Evolutionary conservation across 2,888 invertebrate species (phyloP), one percentile per base, ranked within the genome.

Genomic region (Lordiphosa andalusiaca): DNA sequence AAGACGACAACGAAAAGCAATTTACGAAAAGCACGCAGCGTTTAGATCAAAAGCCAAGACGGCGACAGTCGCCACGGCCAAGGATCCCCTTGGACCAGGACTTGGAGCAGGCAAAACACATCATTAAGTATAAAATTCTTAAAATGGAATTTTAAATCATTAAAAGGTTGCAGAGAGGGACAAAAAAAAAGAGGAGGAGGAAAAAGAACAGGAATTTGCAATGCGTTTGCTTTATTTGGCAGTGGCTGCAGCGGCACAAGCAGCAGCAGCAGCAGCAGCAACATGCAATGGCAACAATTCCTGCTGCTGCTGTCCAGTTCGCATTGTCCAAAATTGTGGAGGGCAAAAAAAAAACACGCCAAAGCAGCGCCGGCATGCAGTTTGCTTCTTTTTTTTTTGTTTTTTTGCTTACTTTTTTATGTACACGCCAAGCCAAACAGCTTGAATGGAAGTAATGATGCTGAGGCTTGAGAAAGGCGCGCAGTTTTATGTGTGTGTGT

Each of bases 111-210:
- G 86, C 85, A 88, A 89, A 89, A 89, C 89, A 89, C 89, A 89
- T 89, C 89, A 89, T 89, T 89, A 89, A 89, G 88, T 89, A 89
- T 88, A 88, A 89, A 89, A 89, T 89, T 89, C 88, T 89, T 88
- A 88, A 89, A 89, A 89, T 89, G 89, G 89, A 89, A 89, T 89
- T 89, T 89, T 88, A 89, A 89, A 89, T 80, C 80, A 81, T 81
- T 81, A 81, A 81, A 67, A 77, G 73, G 73, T 71, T 69, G 67
- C 57, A 69, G 71, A 48, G 65, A 55, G 53, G 38, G 65, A 69
- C 62, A 55, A 57, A 63, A 63, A 62, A n/a, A n/a, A n/a, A n/a
- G n/a, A n/a, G n/a, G n/a, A n/a, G n/a, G 41, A 59, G 55, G 30
- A 33, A 38, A 35, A 50, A 30, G 41, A 21, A 47, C 53, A 75